phyloP scores from a whole-genome alignment of 2,888 invertebrate species.

The Gortyna flavago region DNA sequence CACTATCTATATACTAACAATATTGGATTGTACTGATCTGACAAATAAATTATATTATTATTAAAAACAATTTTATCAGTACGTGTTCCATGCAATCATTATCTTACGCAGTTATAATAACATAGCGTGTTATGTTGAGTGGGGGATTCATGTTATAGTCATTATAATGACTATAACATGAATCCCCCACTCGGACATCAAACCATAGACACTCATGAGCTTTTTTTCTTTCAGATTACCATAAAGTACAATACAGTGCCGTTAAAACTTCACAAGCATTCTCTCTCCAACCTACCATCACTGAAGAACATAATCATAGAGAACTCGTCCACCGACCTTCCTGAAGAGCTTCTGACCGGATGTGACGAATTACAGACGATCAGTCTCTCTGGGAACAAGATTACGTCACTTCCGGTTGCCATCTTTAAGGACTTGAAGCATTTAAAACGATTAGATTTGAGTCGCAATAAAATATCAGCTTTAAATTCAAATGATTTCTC shows the following conservation, averaged over 20 bases:
- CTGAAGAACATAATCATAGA: slow-evolving; percentile 36
- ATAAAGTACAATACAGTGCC: background rate
- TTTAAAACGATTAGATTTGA: slow-evolving; percentile 60
- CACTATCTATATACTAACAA: no score
- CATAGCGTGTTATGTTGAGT: no score
- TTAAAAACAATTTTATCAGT: no score
- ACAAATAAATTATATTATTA: no score
- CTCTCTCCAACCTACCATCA: slow-evolving; percentile 42
- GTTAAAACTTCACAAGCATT: slow-evolving; percentile 13
- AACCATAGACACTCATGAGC: background rate
- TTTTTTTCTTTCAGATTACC: slow-evolving; percentile 45
- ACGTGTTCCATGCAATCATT: no score
- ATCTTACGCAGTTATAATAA: no score
- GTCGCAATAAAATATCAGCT: slow-evolving; percentile 40
- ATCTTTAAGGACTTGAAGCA: slow-evolving; percentile 29
- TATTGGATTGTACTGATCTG: no score
- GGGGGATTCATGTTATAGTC: no score
- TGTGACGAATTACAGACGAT: slow-evolving; percentile 13
- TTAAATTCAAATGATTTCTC: slow-evolving; percentile 21
- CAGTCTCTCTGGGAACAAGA: slow-evolving; percentile 36
- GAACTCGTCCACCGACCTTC: slow-evolving; percentile 13
- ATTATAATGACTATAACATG: no score
- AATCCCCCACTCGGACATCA: no score
- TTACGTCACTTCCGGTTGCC: slow-evolving; percentile 18
- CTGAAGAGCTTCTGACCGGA: slow-evolving; percentile 38